Conservation (phyloP, 92 coral and sea anemone genomes). For the Diadumene lineata region DNA sequence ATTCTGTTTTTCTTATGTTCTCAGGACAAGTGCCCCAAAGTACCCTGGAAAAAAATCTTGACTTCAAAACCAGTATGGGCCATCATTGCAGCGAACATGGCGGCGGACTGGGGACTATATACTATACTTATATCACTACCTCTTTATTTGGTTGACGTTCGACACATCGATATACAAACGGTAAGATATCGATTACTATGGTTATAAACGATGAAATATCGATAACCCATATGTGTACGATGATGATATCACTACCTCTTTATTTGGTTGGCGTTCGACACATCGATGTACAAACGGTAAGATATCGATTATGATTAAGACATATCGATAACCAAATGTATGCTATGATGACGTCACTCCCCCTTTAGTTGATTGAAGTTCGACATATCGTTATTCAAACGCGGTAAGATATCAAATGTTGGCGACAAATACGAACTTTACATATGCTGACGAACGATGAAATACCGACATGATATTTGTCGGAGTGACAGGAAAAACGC, state of each 20-base stretch:
- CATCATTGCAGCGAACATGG: slow-evolving; percentile 78
- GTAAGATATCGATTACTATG: slow-evolving; percentile 26
- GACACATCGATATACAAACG: slow-evolving; percentile 85
- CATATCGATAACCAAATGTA: too few species aligned
- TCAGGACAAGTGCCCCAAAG: slow-evolving; percentile 21
- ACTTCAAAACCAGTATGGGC: slow-evolving; percentile 97
- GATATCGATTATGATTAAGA: background rate
- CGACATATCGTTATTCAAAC: too few species aligned
- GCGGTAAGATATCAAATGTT: too few species aligned
- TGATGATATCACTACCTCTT: slow-evolving; percentile 81
- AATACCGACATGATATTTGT: too few species aligned
- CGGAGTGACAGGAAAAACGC: too few species aligned
- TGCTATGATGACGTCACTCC: too few species aligned
- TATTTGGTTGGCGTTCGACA: slow-evolving; percentile 79
- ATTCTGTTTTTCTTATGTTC: background rate
- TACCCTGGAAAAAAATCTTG: slow-evolving; percentile 80
- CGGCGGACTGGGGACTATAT: slow-evolving; percentile 95
- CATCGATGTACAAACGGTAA: slow-evolving; percentile 63
- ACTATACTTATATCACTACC: slow-evolving; percentile 83
- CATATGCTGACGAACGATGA: too few species aligned
- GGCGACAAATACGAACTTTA: too few species aligned
- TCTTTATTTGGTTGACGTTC: slow-evolving; percentile 78
- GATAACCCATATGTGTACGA: slow-evolving; percentile 82
- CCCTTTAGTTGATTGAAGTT: too few species aligned
- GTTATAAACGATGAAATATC: background rate